Base-by-base conservation (phyloP, 2,113 vertebrate species). In the Lophius piscatorius region DNA sequence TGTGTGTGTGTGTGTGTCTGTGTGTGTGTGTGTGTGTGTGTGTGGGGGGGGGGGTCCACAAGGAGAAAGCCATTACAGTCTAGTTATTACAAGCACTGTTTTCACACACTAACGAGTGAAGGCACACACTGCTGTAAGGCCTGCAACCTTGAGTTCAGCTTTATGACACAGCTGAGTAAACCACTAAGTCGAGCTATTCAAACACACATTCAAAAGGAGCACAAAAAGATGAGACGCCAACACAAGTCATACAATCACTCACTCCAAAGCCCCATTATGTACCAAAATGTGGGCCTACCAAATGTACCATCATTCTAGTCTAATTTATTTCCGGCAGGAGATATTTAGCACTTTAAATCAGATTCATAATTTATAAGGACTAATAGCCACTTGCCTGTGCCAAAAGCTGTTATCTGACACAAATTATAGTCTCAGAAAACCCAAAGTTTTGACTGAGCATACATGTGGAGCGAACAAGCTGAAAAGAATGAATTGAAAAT, bases 321-420 rank as follows among this genome's bases (percentile, higher is more conserved):
- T 62, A 56, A 84, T 83, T 78, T 63, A 81, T 81, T 79, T 79
- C 47, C 28, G 49, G 51, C 20, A 51, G 69, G 63, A 80, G 74
- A 67, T 64, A 78, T 71, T 50, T 29, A 68, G 50, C 59, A 36
- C 78, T 68, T 74, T 76, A 80, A 83, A 84, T 29, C 60, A 36
- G 78, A 81, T 85, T 80, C 82, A 88, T 89, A 85, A 87, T 87
- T 74, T 75, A 87, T 81, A 48, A 80, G 80, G 63, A 68, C 73
- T 88, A 88, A 88, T 84, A 80, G 75, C 77, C 75, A 87, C 84
- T 81, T 87, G 86, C 72, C 73, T 78, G 46, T 46, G 48, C 77
- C 47, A 62, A 66, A 54, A 22, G 63, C 79, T 80, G 76, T 76
- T 84, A 80, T 78, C 82, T 78, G 69, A 51, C 63, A 68, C 67